These are phyloP conservation scores for Hypolimnas misippus DNA, from an alignment of 2,888 invertebrate genomes.

Conservation along the genomic window DNA sequence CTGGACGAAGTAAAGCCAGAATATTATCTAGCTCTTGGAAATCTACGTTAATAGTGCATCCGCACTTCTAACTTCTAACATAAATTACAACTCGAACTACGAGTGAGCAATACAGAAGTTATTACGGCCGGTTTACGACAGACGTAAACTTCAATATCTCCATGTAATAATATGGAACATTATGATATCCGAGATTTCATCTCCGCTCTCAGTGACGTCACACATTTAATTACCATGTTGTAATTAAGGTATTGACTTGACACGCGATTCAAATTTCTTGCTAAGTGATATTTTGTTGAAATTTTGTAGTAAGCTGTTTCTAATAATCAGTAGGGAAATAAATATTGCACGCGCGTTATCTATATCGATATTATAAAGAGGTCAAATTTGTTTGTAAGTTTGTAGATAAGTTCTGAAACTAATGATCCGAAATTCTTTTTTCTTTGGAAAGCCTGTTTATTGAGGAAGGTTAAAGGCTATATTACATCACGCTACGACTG, in stretches of 20 bases:
- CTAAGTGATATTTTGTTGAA: too few relatives aligned
- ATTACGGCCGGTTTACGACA: slow-evolving; percentile 32
- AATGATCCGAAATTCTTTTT: too few relatives aligned
- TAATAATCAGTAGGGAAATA: too few relatives aligned
- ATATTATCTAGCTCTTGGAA: background rate
- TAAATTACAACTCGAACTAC: background rate
- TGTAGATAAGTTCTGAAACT: too few relatives aligned
- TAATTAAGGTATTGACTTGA: background rate
- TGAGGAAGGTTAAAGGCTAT: too few relatives aligned
- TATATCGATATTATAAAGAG: too few relatives aligned
- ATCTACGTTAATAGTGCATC: slow-evolving; percentile 6
- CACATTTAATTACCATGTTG: background rate
- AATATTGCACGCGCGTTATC: too few relatives aligned
- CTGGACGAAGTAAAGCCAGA: background rate
- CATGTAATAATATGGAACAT: background rate
- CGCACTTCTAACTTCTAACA: slow-evolving; percentile 10
- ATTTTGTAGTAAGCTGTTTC: too few relatives aligned
- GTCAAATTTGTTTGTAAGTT: too few relatives aligned
- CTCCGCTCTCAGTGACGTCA: background rate
- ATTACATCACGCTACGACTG: too few relatives aligned
- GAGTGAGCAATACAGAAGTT: slow-evolving; percentile 31
- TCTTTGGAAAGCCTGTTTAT: too few relatives aligned
- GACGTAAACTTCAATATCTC: background rate
- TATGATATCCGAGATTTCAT: background rate
- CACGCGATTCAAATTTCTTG: too few relatives aligned